Evolutionary conservation across 2,888 invertebrate species (phyloP), one percentile per base, ranked within the genome.

Genomic region (Amiota mariae): DNA sequence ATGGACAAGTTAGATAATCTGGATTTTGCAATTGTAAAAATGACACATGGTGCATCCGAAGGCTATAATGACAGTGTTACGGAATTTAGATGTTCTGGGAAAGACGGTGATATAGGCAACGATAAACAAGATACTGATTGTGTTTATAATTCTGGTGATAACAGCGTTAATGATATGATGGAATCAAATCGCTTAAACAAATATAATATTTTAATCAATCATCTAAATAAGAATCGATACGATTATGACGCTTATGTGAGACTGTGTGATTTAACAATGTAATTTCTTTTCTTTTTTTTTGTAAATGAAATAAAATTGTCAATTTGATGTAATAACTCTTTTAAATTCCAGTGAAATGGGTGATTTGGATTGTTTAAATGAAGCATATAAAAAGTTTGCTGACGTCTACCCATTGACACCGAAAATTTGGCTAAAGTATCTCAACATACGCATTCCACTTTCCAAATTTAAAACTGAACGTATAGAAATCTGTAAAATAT

Each of bases 231-330:
- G 8, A 54, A 68, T 24, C 51, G 9, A 11, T 68, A n/a, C 24
- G 51, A 68, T 20, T 68, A 68, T 36, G 24, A 68, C n/a, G 15
- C 67, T 15, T 68, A 54, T 54, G 13, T 68, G 20, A 12, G 15
- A 51, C 36, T 68, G 9, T 68, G 67, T 68, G 67, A 68, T 11
- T 9, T n/a, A 11, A 18, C 67, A 10, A 54, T 54, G 67, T 68
- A 54, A 68, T 24, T 15, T 24, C 13, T 68, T 15, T 6, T 15
- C 51, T 49, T 11, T 61, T 24, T 61, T n/a, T n/a, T n/a, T n/a
- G n/a, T n/a, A n/a, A n/a, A n/a, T 24, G 11, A 20, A 18, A 18
- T 11, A 3, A 59, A 63, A 63, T 9, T 2, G 46, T 36, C 2
- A 63, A 1, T 59, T 11, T 18, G 11, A 20, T 20, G 2, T 15